phyloP scores from a whole-genome alignment of 2,113 vertebrate genomes.

The Scomber japonicus region DNA sequence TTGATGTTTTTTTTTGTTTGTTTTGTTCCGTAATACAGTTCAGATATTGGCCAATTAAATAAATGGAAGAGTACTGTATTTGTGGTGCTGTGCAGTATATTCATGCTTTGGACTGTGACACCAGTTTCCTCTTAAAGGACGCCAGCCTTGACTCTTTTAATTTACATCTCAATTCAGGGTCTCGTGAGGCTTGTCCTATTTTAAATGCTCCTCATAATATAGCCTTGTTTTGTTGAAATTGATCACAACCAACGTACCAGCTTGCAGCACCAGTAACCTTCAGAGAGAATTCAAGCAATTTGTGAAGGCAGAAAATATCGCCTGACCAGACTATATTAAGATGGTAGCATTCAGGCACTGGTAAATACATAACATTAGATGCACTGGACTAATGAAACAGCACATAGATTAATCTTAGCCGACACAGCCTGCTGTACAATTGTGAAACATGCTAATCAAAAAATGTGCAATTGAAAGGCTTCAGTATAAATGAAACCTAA shows the following conservation, averaged over 20 bases:
- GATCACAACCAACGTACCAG: background rate
- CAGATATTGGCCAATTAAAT: background rate
- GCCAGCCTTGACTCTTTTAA: conserved; percentile 15
- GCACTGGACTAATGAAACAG: background rate
- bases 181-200: conserved; percentile 11
- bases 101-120: conserved; percentile 6
- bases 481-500: background rate
- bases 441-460: too few relatives aligned
- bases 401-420: background rate
- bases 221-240: background rate
- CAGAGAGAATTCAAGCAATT: background rate
- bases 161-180: conserved; percentile 10
- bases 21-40: too few relatives aligned
- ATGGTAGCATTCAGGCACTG: too few relatives aligned
- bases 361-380: too few relatives aligned
- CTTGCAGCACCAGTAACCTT: too few relatives aligned
- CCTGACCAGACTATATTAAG: too few relatives aligned
- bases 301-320: too few relatives aligned
- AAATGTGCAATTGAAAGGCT: too few relatives aligned
- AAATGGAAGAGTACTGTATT: background rate
- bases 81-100: conserved; percentile 15
- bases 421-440: background rate
- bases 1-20: too few relatives aligned
- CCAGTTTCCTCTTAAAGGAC: conserved; percentile 12
- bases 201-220: conserved; percentile 2